Conservation (phyloP, 2,888 invertebrate species). For the Aphodius sticticus region DNA sequence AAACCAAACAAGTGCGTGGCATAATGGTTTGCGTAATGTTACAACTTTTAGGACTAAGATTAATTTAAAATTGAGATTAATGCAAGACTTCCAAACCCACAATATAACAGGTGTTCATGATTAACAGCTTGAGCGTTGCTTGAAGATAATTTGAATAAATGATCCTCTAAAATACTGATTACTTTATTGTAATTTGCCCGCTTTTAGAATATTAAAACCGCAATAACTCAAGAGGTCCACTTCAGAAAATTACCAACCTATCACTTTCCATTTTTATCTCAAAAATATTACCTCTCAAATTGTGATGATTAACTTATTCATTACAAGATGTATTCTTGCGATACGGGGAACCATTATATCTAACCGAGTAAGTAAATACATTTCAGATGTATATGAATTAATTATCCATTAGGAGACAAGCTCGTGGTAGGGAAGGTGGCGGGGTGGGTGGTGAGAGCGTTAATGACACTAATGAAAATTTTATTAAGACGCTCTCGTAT, state of each 20-base stretch:
- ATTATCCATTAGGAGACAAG: background rate
- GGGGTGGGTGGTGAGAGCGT: background rate
- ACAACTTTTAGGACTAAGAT: background rate
- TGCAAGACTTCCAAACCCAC: background rate
- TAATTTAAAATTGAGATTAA: background rate
- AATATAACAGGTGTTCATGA: background rate
- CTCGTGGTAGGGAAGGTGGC: background rate
- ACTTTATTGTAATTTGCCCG: background rate
- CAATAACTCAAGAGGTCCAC: background rate
- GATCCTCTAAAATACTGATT: background rate
- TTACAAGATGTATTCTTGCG: no score
- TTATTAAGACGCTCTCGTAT: constrained; percentile 21
- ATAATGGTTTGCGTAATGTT: no score
- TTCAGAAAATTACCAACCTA: background rate
- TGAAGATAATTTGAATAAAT: background rate
- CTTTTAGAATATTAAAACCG: background rate
- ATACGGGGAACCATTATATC: no score
- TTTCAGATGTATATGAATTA: background rate
- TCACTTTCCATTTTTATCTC: background rate
- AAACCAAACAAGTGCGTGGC: no score
- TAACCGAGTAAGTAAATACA: background rate
- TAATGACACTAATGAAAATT: constrained; percentile 31
- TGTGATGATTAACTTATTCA: no score
- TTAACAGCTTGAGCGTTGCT: background rate
- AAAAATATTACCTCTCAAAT: no score